Conservation (phyloP, 1,140 invertebrate genomes). For the Plectus sambesii region DNA sequence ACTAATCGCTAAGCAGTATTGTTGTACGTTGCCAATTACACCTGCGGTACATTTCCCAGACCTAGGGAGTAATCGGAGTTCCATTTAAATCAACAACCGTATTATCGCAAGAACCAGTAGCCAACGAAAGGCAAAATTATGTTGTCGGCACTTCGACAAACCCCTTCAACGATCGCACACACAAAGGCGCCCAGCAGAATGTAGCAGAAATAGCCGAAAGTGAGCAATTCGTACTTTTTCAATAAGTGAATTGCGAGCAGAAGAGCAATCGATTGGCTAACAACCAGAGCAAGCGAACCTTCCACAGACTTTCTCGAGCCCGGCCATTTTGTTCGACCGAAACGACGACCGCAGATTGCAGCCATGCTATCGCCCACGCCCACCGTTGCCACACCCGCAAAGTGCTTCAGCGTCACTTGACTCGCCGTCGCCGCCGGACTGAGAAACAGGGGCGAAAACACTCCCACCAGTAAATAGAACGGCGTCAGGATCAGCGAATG, state of each 20-base stretch:
- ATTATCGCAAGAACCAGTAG: too few relatives aligned
- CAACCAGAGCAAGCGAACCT: slow-evolving; percentile 33
- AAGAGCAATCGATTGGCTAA: slow-evolving; percentile 19
- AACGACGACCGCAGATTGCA: slow-evolving; percentile 27
- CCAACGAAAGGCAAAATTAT: slow-evolving; percentile 25
- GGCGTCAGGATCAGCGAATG: slow-evolving; percentile 30
- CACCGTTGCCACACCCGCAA: slow-evolving; percentile 28
- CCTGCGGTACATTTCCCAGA: too few relatives aligned
- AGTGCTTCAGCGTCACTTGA: slow-evolving; percentile 15
- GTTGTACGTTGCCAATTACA: too few relatives aligned
- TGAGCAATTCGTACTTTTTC: too few relatives aligned
- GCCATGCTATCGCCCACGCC: slow-evolving; percentile 34
- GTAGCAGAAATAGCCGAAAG: too few relatives aligned
- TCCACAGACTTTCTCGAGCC: slow-evolving; percentile 27
- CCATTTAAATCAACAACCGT: too few relatives aligned
- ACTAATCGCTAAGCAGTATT: too few relatives aligned
- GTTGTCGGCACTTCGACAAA: slow-evolving; percentile 24
- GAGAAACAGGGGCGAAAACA: slow-evolving; percentile 32
- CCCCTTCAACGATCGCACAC: slow-evolving; percentile 27
- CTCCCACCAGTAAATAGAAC: slow-evolving; percentile 27
- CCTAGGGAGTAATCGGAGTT: too few relatives aligned
- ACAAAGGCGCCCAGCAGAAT: slow-evolving; percentile 16
- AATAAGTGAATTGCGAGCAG: too few relatives aligned
- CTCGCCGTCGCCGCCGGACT: slow-evolving; percentile 7
- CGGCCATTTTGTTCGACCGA: slow-evolving; percentile 5